Evolutionary conservation across 2,797 vertebrate species (phyloP), one percentile per base, ranked within the genome.

Genomic region (Chelmon rostratus): DNA sequence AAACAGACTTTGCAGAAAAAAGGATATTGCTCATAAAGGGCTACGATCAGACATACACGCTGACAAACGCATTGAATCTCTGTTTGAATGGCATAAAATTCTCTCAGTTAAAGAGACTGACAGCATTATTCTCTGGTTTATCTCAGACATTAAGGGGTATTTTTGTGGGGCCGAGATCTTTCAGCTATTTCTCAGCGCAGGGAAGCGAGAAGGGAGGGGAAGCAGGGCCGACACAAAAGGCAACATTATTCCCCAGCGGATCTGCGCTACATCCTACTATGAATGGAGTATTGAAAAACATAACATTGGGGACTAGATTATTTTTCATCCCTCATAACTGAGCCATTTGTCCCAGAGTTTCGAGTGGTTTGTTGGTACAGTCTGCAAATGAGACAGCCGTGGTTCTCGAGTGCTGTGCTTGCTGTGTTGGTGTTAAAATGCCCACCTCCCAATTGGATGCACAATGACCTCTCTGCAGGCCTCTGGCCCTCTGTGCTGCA

Each of bases 221-320:
- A 92, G 93, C 90, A 87, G 82, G 67, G 73, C 74, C 23, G 73
- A 94, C 93, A 99, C 98, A 99, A 99, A 98, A 97, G 97, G 93
- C 91, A 89, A 97, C 96, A 96, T 99, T 99, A 97, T 99, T 98
- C 95, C 94, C 94, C 78, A 73, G 90, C 79, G 95, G 94, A 95
- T 93, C 91, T 94, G 88, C 50, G 87, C 94, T 93, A 95, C 94
- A 92, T 94, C 93, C 95, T 76, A 89, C 91, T 52, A 97, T 99
- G 97, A 99, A 98, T 98, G 96, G 97, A 91, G 97, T 95, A 96
- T 98, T 99, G 97, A 99, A 96, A 96, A 95, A 83, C 94, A 88
- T 78, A 89, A 89, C 95, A 96, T 93, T 94, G 84, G 85, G 87
- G 91, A 95, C 92, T 91, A 96, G 97, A 97, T 98, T 97, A 90